These are phyloP conservation scores for Paramormyrops kingsleyae DNA, from an alignment of 2,113 vertebrate species.

Conservation along the genomic window DNA sequence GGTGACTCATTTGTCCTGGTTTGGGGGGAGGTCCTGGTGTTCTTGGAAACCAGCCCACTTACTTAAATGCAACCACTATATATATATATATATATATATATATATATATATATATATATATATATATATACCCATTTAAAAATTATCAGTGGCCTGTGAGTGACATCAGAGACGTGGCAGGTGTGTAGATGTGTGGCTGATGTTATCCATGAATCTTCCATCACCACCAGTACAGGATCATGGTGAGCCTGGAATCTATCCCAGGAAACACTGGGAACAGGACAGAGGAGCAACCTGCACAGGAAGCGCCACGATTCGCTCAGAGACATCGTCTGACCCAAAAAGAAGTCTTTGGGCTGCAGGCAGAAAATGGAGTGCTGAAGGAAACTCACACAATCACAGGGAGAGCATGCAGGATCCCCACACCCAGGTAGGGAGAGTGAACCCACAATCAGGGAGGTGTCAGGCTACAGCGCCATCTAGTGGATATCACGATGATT, in stretches of 20 bases:
- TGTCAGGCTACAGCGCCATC: not conserved
- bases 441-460: not conserved
- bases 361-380: not conserved
- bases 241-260: too few species aligned
- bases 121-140: not conserved
- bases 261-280: not conserved
- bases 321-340: not conserved
- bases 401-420: not conserved
- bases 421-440: not conserved
- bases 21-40: not conserved
- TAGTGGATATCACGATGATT: not conserved
- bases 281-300: not conserved
- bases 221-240: not conserved
- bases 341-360: not conserved
- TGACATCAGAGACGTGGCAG: not conserved
- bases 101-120: too few species aligned
- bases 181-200: not conserved
- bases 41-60: slow-evolving; percentile 36
- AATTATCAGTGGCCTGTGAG: not conserved
- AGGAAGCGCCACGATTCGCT: not conserved
- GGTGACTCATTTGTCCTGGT: slow-evolving; percentile 35
- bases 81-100: too few species aligned
- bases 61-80: not conserved
- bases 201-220: not conserved
- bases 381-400: not conserved